Conservation (phyloP, 2,888 invertebrate species). For the Pristionchus mayeri region DNA sequence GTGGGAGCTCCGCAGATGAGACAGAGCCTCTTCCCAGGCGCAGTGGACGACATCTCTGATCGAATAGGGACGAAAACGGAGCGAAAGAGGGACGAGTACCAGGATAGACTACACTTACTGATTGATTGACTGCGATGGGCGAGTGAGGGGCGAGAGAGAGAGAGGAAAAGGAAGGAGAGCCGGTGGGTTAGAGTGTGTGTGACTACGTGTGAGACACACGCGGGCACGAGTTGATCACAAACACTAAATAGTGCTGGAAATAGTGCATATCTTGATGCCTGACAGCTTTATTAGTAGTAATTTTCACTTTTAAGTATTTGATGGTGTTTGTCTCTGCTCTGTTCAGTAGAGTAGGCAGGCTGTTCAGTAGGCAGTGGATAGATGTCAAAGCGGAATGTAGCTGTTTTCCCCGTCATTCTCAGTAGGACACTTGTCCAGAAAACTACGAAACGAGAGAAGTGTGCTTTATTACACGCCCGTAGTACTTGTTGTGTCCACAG, state of each 20-base stretch:
- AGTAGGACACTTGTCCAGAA: too few species aligned
- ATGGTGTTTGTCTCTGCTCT: too few species aligned
- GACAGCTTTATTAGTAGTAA: not conserved
- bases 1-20: not conserved
- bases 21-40: not conserved
- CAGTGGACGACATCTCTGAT: not conserved
- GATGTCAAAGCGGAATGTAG: too few species aligned
- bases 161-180: not conserved
- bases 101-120: not conserved
- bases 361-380: too few species aligned
- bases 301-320: not conserved
- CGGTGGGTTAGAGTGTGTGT: not conserved
- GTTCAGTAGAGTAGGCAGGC: too few species aligned
- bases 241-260: not conserved
- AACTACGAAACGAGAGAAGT: too few species aligned
- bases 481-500: too few species aligned
- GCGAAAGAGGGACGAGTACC: not conserved
- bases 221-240: not conserved
- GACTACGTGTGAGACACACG: not conserved
- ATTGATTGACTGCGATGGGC: not conserved
- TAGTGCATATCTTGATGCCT: not conserved
- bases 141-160: not conserved
- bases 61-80: not conserved
- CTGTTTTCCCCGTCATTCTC: too few species aligned
- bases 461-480: too few species aligned